Conservation (phyloP, 1,140 invertebrate genomes). For the Drosophila sturtevanti region DNA sequence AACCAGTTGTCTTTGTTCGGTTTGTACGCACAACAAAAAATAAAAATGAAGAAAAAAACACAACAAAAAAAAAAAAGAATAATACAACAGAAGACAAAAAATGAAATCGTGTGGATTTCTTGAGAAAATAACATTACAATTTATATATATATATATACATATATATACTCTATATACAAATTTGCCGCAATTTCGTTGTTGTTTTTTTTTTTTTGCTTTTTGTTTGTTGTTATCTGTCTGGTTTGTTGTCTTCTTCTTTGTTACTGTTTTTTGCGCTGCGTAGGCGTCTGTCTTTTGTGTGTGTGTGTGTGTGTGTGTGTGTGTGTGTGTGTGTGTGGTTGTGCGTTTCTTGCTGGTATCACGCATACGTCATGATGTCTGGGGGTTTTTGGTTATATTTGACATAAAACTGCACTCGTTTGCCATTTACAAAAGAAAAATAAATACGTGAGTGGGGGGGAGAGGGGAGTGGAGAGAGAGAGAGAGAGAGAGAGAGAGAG, state of each 20-base stretch:
- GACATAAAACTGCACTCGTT: slow-evolving; percentile 7
- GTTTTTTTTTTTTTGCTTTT: slow-evolving; percentile 1
- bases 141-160: not conserved
- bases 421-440: slow-evolving; percentile 1
- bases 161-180: not conserved
- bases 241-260: slow-evolving; percentile 2
- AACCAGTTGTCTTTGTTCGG: slow-evolving; percentile 3
- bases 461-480: not conserved
- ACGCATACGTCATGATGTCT: slow-evolving; percentile 7
- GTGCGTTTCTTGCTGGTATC: slow-evolving; percentile 30
- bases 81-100: no score
- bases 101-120: not conserved
- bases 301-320: slow-evolving; percentile 2
- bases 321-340: not conserved
- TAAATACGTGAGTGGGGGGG: not conserved
- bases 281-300: slow-evolving; percentile 1
- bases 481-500: not conserved
- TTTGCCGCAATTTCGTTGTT: not conserved
- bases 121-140: not conserved
- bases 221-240: not conserved
- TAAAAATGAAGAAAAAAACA: no score
- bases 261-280: not conserved
- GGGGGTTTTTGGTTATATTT: slow-evolving; percentile 3
- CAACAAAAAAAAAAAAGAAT: no score
- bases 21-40: no score